These are phyloP conservation scores for Pardosa pseudoannulata DNA, from an alignment of 2,888 invertebrate species.

Conservation along the genomic window DNA sequence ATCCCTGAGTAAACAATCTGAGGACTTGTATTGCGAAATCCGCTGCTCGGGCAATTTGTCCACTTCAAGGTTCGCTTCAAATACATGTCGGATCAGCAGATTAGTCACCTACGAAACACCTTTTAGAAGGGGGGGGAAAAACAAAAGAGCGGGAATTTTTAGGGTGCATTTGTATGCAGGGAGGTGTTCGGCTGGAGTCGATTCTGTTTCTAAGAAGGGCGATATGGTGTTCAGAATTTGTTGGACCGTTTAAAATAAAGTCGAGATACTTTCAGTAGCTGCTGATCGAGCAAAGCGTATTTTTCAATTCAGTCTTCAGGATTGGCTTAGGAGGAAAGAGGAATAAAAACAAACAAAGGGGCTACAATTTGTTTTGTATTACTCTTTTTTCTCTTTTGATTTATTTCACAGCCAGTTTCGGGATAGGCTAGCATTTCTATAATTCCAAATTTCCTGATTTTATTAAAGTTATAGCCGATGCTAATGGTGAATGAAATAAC, in stretches of 20 bases:
- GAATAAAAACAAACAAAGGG: too few species aligned
- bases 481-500: too few species aligned
- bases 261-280: background rate
- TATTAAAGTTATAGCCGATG: too few species aligned
- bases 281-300: background rate
- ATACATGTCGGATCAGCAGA: conserved; percentile 33
- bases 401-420: too few species aligned
- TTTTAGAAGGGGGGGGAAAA: background rate
- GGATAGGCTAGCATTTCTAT: too few species aligned
- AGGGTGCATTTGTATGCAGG: background rate
- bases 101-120: conserved; percentile 3
- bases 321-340: too few species aligned
- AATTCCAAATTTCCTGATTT: too few species aligned
- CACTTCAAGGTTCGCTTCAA: conserved; percentile 56
- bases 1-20: conserved; percentile 55
- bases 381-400: too few species aligned
- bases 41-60: conserved; percentile 62
- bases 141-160: background rate
- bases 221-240: conserved; percentile 12
- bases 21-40: conserved; percentile 39
- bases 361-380: too few species aligned
- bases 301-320: too few species aligned
- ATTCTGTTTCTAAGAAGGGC: background rate
- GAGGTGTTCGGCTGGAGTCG: background rate
- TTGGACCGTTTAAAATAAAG: conserved; percentile 7